Base-by-base conservation (phyloP, 1,140 invertebrate species). In the Heliconius hewitsoni region DNA sequence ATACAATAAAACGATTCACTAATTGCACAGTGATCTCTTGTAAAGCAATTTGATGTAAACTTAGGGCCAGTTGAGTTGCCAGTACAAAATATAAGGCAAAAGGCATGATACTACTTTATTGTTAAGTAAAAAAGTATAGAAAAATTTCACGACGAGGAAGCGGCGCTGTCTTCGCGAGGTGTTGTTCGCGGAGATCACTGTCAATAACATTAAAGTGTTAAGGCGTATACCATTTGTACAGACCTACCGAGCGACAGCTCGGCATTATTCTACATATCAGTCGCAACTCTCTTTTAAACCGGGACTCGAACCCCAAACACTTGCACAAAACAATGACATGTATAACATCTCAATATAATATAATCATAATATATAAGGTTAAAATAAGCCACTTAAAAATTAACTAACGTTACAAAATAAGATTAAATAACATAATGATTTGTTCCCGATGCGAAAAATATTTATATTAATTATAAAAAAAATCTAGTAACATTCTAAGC, bases 351-450 rank as follows among this genome's bases (percentile, higher is more conserved):
- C 91, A 93, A 92, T 93, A 93, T 93, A 93, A 93, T 93, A 92
- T 87, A 91, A 90, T 91, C 85, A 87, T 87, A 90, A 52, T 19
- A 52, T 90, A 92, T 91, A 92, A 83, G 87, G 90, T 91, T 91
- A 92, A 94, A 91, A 92, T 92, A 92, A 94, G 91, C 90, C 89
- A 89, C 91, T 93, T 94, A 93, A 92, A 92, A 93, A 93, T 91
- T 93, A 93, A 93, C 91, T 93, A 93, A 94, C 92, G 86, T 93
- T 93, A 94, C 91, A 91, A 94, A 92, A 93, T 93, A 94, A 93
- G 91, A 93, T 93, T 93, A 94, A 93, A 93, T 88, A 94, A 94
- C 93, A 92, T 93, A 94, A 93, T 94, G 88, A 91, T 94, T 94
- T 94, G 93, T 94, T 94, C 93, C 93, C 93, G 87, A 94, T 91